Conservation (phyloP, 2,888 invertebrate genomes). For the Teleogryllus oceanicus region DNA sequence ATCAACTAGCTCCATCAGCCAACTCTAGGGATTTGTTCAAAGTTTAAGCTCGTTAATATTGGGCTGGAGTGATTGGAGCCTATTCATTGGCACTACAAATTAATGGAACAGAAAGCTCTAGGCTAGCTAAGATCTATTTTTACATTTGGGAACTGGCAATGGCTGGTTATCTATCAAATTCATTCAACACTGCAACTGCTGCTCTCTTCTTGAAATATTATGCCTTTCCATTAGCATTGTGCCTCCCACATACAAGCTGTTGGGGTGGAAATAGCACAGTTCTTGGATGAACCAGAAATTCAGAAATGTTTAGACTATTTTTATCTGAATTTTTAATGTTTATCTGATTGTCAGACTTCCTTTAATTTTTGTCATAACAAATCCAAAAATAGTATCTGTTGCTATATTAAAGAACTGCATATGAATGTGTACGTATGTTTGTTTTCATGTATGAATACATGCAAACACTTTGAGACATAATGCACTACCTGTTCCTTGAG, state of each 20-base stretch:
- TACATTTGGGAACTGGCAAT: constrained; percentile 18
- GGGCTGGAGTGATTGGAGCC: constrained; percentile 1
- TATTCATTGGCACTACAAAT: neutral
- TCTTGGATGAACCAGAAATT: neutral
- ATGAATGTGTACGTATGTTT: neutral
- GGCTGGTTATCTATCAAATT: constrained; percentile 2
- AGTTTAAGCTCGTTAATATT: constrained; percentile 11
- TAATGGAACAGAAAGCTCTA: neutral
- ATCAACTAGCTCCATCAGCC: constrained; percentile 10
- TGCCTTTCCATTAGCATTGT: neutral
- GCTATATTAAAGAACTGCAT: neutral
- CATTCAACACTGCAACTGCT: constrained; percentile 5
- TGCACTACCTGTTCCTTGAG: neutral
- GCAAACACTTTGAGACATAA: neutral
- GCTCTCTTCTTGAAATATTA: neutral
- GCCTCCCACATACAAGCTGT: neutral
- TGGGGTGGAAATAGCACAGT: neutral
- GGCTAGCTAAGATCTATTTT: neutral
- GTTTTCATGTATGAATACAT: neutral
- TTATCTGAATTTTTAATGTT: neutral
- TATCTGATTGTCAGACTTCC: constrained; percentile 4
- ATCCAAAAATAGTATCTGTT: neutral
- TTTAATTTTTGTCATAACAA: neutral
- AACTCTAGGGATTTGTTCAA: constrained; percentile 18
- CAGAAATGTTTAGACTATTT: neutral